phyloP scores from a whole-genome alignment of 2,113 vertebrate genomes.

The Pao palembangensis region DNA sequence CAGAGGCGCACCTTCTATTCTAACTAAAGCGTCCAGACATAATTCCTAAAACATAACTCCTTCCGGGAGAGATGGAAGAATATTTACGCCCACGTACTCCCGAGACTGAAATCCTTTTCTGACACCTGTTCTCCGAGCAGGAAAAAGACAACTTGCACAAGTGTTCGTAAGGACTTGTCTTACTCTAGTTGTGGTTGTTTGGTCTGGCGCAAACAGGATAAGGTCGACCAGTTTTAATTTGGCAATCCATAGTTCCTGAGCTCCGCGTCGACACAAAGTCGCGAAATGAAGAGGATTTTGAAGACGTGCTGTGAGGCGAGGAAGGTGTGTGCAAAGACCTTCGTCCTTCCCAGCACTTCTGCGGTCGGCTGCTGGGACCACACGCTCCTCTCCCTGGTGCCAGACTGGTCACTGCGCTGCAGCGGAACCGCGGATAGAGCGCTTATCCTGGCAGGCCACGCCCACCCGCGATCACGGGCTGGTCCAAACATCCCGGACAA shows the following conservation, averaged over 20 bases:
- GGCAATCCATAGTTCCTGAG: constrained; percentile 47
- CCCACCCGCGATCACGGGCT: constrained; percentile 61
- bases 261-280: not conserved
- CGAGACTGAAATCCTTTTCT: constrained; percentile 20
- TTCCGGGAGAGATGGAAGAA: constrained; percentile 12
- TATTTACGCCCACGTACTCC: constrained; percentile 23
- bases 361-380: not conserved
- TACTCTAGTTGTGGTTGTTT: constrained; percentile 16
- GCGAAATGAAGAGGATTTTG: constrained; percentile 13
- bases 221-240: constrained; percentile 58
- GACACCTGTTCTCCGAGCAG: constrained; percentile 23
- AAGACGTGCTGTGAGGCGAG: constrained; percentile 34
- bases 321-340: constrained; percentile 14
- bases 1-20: constrained; percentile 15
- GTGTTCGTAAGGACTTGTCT: constrained; percentile 43
- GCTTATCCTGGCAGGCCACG: constrained; percentile 34
- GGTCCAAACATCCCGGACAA: constrained; percentile 4
- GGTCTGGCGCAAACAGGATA: constrained; percentile 45
- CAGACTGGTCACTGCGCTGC: constrained; percentile 47
- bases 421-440: constrained; percentile 22
- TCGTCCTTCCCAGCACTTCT: constrained; percentile 37
- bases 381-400: constrained; percentile 8
- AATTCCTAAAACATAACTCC: constrained; percentile 40
- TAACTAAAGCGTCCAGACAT: constrained; percentile 36
- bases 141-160: constrained; percentile 35